A percentile compares a stretch with the other conserved stretches of the same genome.
phyloP scores from a whole-genome alignment of 2,113 vertebrate species.

The Podilymbus podiceps region DNA sequence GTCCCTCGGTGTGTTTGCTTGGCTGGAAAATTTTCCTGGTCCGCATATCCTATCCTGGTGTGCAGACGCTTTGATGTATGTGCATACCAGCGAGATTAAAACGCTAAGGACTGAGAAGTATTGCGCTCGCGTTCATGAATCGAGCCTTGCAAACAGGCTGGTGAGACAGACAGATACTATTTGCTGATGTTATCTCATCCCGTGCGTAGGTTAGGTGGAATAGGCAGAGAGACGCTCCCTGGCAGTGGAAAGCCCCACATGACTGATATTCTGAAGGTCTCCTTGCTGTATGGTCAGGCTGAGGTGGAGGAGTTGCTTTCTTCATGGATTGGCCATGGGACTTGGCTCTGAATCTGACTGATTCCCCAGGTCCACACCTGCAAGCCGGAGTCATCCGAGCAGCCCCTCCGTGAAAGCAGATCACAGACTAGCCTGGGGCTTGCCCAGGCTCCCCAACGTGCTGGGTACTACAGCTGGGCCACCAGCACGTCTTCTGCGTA shows the following conservation, averaged over 20 bases:
- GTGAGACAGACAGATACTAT: neutral
- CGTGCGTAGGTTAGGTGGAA: accelerated
- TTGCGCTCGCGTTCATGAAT: accelerated
- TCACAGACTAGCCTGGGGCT: neutral
- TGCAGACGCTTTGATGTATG: neutral
- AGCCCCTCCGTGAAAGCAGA: neutral
- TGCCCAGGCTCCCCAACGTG: neutral
- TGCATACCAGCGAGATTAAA: neutral
- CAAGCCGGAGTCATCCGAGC: neutral
- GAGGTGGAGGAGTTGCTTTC: neutral
- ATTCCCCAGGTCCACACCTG: neutral
- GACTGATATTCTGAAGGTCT: neutral
- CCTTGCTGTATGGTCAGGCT: neutral
- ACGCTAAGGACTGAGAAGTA: neutral
- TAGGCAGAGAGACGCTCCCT: accelerated
- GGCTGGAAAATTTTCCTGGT: neutral
- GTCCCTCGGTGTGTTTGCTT: neutral
- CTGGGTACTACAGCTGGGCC: neutral
- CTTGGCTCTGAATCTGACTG: neutral
- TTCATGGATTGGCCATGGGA: accelerated
- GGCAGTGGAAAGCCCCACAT: accelerated
- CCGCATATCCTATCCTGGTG: neutral
- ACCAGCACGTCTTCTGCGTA: neutral
- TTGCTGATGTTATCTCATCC: neutral
- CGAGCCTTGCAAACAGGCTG: neutral